A percentile compares a stretch with the other conserved stretches of the same genome.
phyloP scores from a whole-genome alignment of 2,113 vertebrate species.

The Hippocampus guttulatus region DNA sequence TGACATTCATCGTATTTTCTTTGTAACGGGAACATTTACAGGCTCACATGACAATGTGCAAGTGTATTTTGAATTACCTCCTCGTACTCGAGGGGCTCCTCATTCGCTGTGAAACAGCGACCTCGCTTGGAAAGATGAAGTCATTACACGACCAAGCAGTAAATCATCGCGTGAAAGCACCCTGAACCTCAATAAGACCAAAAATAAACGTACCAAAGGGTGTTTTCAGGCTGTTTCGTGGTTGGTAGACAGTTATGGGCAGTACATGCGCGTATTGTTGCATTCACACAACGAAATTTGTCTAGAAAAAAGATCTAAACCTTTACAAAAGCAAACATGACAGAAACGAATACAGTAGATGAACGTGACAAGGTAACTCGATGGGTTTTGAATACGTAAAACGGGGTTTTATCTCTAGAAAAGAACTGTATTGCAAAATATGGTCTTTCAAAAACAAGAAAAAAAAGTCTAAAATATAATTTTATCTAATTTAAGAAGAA shows the following conservation, averaged over 20 bases:
- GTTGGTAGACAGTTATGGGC: not conserved
- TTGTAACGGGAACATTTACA: not conserved
- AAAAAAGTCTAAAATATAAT: not conserved
- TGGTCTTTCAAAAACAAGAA: not conserved
- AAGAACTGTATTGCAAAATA: not conserved
- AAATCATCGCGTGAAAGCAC: not conserved
- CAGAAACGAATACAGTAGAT: not conserved
- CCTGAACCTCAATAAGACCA: not conserved
- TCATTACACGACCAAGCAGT: not conserved
- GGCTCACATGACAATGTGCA: not conserved
- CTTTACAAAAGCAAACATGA: not conserved
- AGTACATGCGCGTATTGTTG: not conserved
- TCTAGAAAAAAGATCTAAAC: not conserved
- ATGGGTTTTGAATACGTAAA: not conserved
- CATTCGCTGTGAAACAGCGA: constrained; percentile 24
- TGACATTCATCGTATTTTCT: not conserved
- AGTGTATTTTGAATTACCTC: not conserved
- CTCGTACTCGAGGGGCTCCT: not conserved
- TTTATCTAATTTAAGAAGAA: no score
- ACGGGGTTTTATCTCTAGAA: not conserved
- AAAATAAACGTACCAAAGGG: not conserved
- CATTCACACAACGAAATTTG: not conserved
- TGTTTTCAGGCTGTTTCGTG: not conserved
- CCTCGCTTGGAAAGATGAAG: constrained; percentile 17
- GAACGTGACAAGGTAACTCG: not conserved